phyloP scores from a whole-genome alignment of 2,113 vertebrate genomes.

The Rhinichthys klamathensis region DNA sequence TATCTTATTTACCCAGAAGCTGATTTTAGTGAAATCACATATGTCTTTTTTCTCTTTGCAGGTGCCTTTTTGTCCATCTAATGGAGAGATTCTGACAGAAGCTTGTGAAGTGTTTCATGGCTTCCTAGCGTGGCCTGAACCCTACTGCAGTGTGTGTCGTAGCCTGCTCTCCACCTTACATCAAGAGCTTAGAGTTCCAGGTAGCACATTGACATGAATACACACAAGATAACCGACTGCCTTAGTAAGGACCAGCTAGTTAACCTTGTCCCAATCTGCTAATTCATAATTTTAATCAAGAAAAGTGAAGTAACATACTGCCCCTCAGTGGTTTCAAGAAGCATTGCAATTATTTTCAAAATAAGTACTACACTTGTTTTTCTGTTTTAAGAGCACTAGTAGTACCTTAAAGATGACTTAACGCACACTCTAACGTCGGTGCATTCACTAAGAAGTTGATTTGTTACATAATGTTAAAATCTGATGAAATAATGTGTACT shows the following conservation, averaged over 20 bases:
- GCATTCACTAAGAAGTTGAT: not conserved
- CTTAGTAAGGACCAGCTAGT: not conserved
- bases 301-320: not conserved
- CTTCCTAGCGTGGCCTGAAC: slow-evolving; percentile 95
- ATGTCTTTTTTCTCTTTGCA: slow-evolving; percentile 63
- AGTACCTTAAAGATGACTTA: not conserved
- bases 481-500: not conserved
- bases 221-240: not conserved
- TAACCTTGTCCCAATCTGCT: not conserved
- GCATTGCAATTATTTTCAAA: slow-evolving; percentile 46
- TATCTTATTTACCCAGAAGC: not conserved
- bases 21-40: not conserved
- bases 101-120: slow-evolving; percentile 82
- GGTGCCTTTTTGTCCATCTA: slow-evolving; percentile 86
- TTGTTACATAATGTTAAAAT: slow-evolving; percentile 11
- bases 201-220: slow-evolving; percentile 66
- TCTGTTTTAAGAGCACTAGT: not conserved
- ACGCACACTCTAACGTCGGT: not conserved
- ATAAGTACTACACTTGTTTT: not conserved
- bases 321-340: slow-evolving; percentile 57
- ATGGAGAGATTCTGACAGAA: slow-evolving; percentile 81
- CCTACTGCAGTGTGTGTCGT: slow-evolving; percentile 86
- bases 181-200: slow-evolving; percentile 88
- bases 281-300: not conserved
- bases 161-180: slow-evolving; percentile 87